phyloP scores from a whole-genome alignment of 2,113 vertebrate species.

The Scolopax mira region DNA sequence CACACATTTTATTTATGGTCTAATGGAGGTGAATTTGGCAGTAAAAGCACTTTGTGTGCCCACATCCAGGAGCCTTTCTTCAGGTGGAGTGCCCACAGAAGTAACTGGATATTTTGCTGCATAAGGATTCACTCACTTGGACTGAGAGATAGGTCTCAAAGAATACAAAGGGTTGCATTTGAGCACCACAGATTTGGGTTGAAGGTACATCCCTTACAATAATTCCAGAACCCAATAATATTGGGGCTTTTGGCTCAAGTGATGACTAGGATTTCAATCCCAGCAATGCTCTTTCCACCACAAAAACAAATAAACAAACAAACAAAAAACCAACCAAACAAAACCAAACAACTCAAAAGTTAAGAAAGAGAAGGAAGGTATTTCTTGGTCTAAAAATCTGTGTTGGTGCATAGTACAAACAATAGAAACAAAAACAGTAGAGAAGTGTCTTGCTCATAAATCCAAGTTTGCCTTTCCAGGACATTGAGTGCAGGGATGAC shows the following conservation, averaged over 20 bases:
- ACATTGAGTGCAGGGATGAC: neutral
- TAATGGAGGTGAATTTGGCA: neutral
- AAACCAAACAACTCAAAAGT: neutral
- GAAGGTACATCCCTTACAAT: neutral
- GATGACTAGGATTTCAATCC: neutral
- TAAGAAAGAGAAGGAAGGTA: neutral
- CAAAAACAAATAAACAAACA: too few relatives aligned
- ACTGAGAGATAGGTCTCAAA: neutral
- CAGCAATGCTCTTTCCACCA: neutral
- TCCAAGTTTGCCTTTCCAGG: neutral
- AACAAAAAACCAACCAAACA: neutral
- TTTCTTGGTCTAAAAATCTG: neutral
- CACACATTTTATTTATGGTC: neutral
- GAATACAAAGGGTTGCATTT: neutral
- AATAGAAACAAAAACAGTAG: neutral
- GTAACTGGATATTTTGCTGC: neutral
- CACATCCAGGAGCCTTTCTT: neutral
- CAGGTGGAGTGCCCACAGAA: neutral
- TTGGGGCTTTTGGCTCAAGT: neutral
- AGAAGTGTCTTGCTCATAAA: neutral
- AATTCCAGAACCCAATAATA: neutral
- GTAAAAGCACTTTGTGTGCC: neutral
- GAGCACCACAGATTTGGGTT: neutral
- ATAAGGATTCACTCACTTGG: neutral
- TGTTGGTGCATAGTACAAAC: neutral